A percentile compares a stretch with the other conserved stretches of the same genome.
Conservation (phyloP, 2,113 vertebrate genomes). For the Cyanoderma ruficeps region DNA sequence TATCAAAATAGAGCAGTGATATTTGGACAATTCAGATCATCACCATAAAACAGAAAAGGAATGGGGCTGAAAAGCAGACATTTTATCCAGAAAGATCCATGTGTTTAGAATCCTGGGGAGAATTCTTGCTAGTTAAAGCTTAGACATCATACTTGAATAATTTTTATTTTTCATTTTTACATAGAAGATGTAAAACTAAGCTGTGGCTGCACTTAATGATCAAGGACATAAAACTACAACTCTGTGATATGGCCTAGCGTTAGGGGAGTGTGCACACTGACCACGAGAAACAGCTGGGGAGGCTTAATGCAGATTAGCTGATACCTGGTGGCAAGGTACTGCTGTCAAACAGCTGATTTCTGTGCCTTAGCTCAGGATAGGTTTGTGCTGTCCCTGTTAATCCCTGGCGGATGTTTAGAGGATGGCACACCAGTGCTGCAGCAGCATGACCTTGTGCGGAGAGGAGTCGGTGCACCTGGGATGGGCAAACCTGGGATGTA, state of each 20-base stretch:
- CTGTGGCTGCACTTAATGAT: neutral
- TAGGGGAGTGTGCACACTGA: neutral
- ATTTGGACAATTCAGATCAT: neutral
- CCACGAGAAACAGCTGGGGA: neutral
- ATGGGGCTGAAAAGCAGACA: neutral
- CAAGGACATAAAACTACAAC: neutral
- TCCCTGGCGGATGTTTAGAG: neutral
- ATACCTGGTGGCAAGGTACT: neutral
- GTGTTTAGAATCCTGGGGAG: neutral
- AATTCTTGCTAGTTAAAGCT: slow-evolving; percentile 13
- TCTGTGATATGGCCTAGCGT: neutral
- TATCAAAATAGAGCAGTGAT: neutral
- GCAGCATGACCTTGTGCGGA: neutral
- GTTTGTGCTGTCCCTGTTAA: neutral
- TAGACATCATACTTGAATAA: neutral
- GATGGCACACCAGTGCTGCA: neutral
- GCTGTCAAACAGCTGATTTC: neutral
- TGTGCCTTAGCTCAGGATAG: neutral
- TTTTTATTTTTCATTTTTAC: neutral
- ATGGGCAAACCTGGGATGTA: neutral
- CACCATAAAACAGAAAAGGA: neutral
- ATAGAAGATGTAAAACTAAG: neutral
- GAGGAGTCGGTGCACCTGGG: fast-evolving
- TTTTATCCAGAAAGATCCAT: neutral
- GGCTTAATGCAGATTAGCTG: slow-evolving; percentile 22